These are phyloP conservation scores for Ephestia elutella DNA, from an alignment of 1,140 invertebrate species.

Conservation along the genomic window DNA sequence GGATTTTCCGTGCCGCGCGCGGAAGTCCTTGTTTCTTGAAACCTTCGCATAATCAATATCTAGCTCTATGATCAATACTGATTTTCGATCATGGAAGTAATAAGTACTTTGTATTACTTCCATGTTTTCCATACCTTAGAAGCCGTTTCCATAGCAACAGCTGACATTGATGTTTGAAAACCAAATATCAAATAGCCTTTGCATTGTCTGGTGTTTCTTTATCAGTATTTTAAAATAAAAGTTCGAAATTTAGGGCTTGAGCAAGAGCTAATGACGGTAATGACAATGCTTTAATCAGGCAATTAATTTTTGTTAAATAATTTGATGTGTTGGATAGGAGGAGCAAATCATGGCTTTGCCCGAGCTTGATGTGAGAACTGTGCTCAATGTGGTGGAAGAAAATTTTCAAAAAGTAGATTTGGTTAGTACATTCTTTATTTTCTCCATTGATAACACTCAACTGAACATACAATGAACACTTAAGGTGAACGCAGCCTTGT, in stretches of 20 bases:
- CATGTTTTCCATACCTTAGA: no score
- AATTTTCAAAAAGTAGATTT: constrained; percentile 52
- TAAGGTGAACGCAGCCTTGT: no score
- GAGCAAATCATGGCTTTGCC: constrained; percentile 32
- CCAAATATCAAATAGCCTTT: no score
- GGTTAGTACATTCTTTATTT: constrained; percentile 30
- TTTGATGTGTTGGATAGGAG: neutral
- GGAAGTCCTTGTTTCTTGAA: no score
- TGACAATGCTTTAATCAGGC: neutral
- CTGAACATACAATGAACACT: no score
- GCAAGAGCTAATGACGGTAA: neutral
- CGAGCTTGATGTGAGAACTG: constrained; percentile 43
- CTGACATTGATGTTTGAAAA: neutral
- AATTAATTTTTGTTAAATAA: neutral
- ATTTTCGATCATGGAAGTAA: no score
- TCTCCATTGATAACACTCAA: no score
- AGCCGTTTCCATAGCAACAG: constrained; percentile 11
- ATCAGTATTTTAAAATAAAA: neutral
- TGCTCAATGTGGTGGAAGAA: constrained; percentile 62
- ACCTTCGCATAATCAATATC: no score
- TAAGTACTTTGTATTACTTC: no score
- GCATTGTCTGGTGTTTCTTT: no score
- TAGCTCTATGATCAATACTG: no score
- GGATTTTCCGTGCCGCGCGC: no score
- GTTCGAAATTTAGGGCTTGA: neutral